phyloP scores from a whole-genome alignment of 1,140 invertebrate genomes.

The Bursaphelenchus mucronatus region DNA sequence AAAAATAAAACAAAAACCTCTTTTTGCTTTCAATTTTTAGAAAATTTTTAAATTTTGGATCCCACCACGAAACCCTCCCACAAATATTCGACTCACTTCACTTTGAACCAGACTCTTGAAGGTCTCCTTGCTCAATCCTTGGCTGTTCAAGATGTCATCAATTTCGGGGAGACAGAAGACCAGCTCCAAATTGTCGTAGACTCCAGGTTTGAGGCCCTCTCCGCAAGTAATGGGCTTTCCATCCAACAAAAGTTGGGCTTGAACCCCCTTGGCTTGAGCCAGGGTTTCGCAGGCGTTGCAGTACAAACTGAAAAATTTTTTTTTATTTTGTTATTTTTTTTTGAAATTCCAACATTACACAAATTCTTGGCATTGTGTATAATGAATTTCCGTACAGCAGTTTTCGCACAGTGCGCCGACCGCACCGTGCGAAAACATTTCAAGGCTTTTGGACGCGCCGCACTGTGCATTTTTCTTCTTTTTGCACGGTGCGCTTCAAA shows the following conservation, averaged over 20 bases:
- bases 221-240: constrained; percentile 57
- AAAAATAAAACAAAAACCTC: too few species aligned
- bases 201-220: constrained; percentile 50
- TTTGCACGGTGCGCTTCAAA: too few species aligned
- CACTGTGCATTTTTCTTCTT: too few species aligned
- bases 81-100: constrained; percentile 43
- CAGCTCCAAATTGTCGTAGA: constrained; percentile 58
- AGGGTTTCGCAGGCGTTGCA: constrained; percentile 59
- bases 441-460: too few species aligned
- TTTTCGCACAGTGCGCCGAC: too few species aligned
- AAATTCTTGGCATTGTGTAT: constrained; percentile 13
- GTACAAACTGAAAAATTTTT: constrained; percentile 48
- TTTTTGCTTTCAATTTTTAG: too few species aligned
- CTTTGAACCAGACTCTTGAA: constrained; percentile 53
- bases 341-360: background rate
- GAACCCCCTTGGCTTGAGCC: constrained; percentile 43
- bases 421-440: too few species aligned
- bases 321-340: too few species aligned
- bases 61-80: too few species aligned
- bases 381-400: too few species aligned
- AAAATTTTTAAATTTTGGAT: too few species aligned
- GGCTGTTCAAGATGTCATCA: constrained; percentile 54
- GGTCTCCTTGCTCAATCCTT: constrained; percentile 55
- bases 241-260: constrained; percentile 56
- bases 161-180: constrained; percentile 58